Evolutionary conservation across 1,140 invertebrate species (phyloP), one percentile per base, ranked within the genome.

Genomic region (Drosophila fuyamai): DNA sequence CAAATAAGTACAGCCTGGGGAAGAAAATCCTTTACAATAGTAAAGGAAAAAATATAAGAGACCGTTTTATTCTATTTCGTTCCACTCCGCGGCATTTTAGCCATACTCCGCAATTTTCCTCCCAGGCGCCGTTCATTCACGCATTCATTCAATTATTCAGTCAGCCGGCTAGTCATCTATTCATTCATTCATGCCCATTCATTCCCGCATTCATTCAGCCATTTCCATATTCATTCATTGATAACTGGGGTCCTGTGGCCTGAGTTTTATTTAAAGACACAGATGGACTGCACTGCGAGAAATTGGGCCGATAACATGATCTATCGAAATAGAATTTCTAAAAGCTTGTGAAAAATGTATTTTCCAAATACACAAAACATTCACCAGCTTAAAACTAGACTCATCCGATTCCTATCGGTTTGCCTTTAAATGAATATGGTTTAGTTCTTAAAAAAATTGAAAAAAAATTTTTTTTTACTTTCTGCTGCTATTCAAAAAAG

Each of bases 181-280:
- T 66, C 73, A 53, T 44, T 51, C 36, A 59, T 74, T 74, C 74
- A 70, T 77, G 65, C 67, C 56, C 48, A 70, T 70, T 54, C 38
- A 66, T 70, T 67, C 48, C 14, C 8, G 38, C 38, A 54, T 67
- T 68, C 62, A 67, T 70, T 68, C 62, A 68, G 18, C 18, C 62
- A 67, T 50, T 70, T 67, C 36, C 50, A 40, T 70, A 55, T 70
- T 54, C 32, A 68, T 68, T 54, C 66, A 66, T 54, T 67, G 63
- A 62, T 65, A 62, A 62, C 57, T 65, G 32, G 36, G 43, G 57
- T 65, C 35, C 36, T 55, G 16, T 62, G 54, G 27, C 27, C 35
- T 29, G 18, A 10, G 7, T 9, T 62, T 38, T 13, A 60, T 62
- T 58, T 43, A 62, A 32, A 29, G 32, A 27, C 27, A 6, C 2